A percentile compares a stretch with the other conserved stretches of the same genome.
Evolutionary conservation across 2,888 invertebrate species (phyloP).

Genomic region (Prosapia bicincta): DNA sequence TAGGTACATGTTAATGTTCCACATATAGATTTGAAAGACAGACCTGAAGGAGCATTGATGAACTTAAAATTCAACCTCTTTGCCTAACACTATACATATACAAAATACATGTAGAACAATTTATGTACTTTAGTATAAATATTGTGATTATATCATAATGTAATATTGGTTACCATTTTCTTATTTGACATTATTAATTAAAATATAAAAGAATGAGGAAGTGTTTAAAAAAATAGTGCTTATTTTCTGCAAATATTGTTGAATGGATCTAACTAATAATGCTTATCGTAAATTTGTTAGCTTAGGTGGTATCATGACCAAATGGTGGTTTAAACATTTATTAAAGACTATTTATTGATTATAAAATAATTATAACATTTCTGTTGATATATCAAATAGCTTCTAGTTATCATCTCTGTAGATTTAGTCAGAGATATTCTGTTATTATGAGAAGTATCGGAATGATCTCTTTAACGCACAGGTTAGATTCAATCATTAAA

Average conservation of each 20-base stretch:
- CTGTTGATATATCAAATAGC: conserved; percentile 22
- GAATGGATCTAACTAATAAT: conserved; percentile 20
- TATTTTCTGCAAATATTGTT: conserved; percentile 29
- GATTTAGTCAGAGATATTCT: conserved; percentile 2
- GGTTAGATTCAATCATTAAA: conserved; percentile 24
- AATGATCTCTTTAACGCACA: conserved; percentile 26
- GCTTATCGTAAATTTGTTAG: conserved; percentile 27
- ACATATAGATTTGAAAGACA: background rate
- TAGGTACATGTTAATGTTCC: background rate
- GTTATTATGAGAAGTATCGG: conserved; percentile 14
- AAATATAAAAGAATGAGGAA: background rate
- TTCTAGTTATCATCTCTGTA: conserved; percentile 25
- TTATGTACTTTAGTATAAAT: conserved; percentile 2
- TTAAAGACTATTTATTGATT: conserved; percentile 11
- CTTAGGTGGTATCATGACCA: conserved; percentile 1
- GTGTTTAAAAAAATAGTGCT: conserved; percentile 19
- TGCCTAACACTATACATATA: background rate
- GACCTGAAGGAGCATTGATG: background rate
- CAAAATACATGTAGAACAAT: background rate
- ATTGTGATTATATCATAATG: background rate
- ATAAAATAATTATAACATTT: conserved; percentile 10
- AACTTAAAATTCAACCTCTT: background rate
- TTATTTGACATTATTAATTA: conserved; percentile 3
- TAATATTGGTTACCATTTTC: conserved; percentile 10
- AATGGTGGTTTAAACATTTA: conserved; percentile 15